Evolutionary conservation across 30 jellyfish, hydroid and myxozoan species (phyloP), one percentile per base, ranked within the genome.

Genomic region (Calvadosia cruxmelitensis): DNA sequence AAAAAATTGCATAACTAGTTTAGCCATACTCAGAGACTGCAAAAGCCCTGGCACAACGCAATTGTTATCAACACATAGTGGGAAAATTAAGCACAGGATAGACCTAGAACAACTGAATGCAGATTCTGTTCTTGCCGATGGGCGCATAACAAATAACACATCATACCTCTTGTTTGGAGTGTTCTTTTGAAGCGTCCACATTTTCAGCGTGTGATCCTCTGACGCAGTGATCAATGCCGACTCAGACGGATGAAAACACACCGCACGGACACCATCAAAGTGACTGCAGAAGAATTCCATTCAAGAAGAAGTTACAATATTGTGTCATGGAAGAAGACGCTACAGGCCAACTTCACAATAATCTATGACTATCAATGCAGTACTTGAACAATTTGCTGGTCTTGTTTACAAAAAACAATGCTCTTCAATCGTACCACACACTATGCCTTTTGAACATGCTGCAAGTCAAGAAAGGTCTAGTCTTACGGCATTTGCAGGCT

Each of bases 181-280:
- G 66, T 83, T 82, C 67, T 92, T 82, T 65, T 91, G 99, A 30
- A 91, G 68, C 28, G 99, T 80, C 99, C 99, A 91, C 52, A 91
- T 76, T 42, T 91, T 91, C 30, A 91, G 84, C n/a, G 99, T 91
- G 80, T 83, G 92, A 69, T 91, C 99, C 63, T 91, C 99, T 20
- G 95, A 72, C 25, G 92, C 99, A 27, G 99, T 91, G 7, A 91
- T 79, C 48, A 91, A 57, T 33, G 99, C 99, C 0, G 99, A 74
- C 49, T 83, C 99, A 36, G 50, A 82, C 1, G 99, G 99, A 68
- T 91, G 99, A 62, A 91, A 91, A 27, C 89, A 93, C 53, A 91
- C 52, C 13, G 99, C 76, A 24, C 99, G 95, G 7, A 91, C 99
- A 2, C 99, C 99, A 78, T 91, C 99, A 53, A 91, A 91, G 66